Percentiles rank a stretch among this genome's conserved stretches.
These are phyloP conservation scores for Cheiracanthium punctorium DNA, from an alignment of 2,888 invertebrate species.

Conservation along the genomic window DNA sequence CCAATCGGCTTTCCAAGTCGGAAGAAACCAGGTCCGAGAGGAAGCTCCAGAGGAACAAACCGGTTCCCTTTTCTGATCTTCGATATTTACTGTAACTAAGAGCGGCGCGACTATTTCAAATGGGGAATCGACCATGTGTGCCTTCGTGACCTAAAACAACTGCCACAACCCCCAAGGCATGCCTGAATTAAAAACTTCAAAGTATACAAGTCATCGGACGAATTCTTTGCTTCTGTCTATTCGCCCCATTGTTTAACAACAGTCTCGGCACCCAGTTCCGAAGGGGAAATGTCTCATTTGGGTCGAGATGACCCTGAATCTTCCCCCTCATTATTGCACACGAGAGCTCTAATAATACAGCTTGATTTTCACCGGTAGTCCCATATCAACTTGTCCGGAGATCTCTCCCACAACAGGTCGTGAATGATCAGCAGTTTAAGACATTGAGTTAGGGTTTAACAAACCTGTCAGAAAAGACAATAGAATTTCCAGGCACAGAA, in stretches of 20 bases:
- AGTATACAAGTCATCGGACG: background rate
- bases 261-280: background rate
- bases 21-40: background rate
- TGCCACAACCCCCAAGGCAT: background rate
- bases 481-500: too few species aligned
- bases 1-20: background rate
- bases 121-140: background rate
- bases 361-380: too few species aligned
- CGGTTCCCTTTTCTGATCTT: background rate
- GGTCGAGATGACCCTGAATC: too few species aligned
- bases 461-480: too few species aligned
- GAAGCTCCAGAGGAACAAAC: background rate
- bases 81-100: slow-evolving; percentile 4
- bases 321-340: too few species aligned
- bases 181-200: background rate
- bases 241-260: background rate
- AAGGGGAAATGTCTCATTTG: background rate
- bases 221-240: background rate
- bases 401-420: too few species aligned
- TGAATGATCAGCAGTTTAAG: too few species aligned
- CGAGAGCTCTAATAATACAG: too few species aligned
- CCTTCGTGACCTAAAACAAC: slow-evolving; percentile 3
- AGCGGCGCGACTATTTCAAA: background rate
- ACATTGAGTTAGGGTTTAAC: too few species aligned
- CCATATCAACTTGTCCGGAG: too few species aligned